Base-by-base conservation (phyloP, 2,888 invertebrate genomes). In the Nemotelus nigrinus region DNA sequence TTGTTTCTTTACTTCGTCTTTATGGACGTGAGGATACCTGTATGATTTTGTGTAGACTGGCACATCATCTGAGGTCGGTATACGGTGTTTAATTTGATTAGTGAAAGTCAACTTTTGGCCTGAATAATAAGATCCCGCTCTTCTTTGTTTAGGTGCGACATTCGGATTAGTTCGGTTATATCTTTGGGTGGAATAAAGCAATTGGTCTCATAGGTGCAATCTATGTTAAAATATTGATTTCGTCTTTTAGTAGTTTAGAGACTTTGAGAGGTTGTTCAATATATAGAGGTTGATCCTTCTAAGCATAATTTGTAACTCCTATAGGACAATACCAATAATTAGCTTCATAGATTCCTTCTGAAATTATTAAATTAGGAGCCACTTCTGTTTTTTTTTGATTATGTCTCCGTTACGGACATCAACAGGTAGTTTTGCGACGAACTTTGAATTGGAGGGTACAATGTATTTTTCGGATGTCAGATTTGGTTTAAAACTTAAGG, bases 401-500 rank as follows among this genome's bases (percentile, higher is more conserved):
- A 63, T 41, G 4, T 70, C 70, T n/a, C 70, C 70, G 6, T 53
- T 25, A 5, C 43, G 39, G 2, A 55, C 53, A 48, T 70, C 70
- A 10, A 70, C 53, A 3, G 70, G 70, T 50, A 55, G 8, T 53
- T 39, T 70, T 25, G 43, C 70, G 8, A 70, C 43, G 4, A 48
- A 43, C 39, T 50, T 70, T 3, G 57, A 53, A 25, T 8, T 39
- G 41, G 41, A 5, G 2, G 57, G 57, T 10, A 67, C 4, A 2
- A 7, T 67, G 44, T 45, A 67, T 67, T 45, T 67, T 4, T 47
- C 47, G 7, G 67, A 67, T 2, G 25, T 47, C 44, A 67, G 8
- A n/a, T 67, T 67, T 67, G 67, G 67, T 67, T 67, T 67, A 45
- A 67, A 67, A 43, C 2, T 10, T 8, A 67, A 39, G 10, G 67